A percentile compares a stretch with the other conserved stretches of the same genome.
phyloP scores from a whole-genome alignment of 1,140 invertebrate species.

The Diachasmimorpha longicaudata region DNA sequence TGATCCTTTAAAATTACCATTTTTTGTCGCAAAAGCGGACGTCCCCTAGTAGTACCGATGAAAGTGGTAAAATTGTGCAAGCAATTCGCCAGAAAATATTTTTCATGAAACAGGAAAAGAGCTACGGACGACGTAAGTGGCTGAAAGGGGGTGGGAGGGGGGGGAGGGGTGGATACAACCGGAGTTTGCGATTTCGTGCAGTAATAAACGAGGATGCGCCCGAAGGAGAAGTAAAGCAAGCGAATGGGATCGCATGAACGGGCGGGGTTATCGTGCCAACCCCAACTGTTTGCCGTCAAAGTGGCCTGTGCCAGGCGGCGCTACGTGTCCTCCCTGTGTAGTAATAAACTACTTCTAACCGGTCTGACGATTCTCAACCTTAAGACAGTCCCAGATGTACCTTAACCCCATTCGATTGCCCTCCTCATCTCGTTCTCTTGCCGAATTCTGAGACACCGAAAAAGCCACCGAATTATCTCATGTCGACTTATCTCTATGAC shows the following conservation, averaged over 20 bases:
- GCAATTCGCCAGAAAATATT: too few relatives aligned
- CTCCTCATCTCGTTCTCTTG: background rate
- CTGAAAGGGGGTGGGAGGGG: too few relatives aligned
- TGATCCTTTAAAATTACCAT: too few relatives aligned
- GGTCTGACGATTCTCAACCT: conserved; percentile 47
- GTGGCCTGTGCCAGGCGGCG: conserved; percentile 52
- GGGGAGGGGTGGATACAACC: background rate
- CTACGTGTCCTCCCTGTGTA: conserved; percentile 41
- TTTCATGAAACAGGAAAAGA: background rate
- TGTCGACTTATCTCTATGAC: too few relatives aligned
- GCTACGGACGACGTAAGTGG: background rate
- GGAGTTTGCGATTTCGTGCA: conserved; percentile 15
- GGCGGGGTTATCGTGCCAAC: conserved; percentile 45
- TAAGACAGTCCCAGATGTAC: background rate
- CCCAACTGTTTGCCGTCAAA: conserved; percentile 51
- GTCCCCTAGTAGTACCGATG: too few relatives aligned
- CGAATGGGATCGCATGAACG: conserved; percentile 13
- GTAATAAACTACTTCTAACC: conserved; percentile 46
- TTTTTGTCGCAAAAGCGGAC: too few relatives aligned
- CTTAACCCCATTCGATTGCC: background rate
- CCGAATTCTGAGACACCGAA: too few relatives aligned
- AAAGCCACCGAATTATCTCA: too few relatives aligned
- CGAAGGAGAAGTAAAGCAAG: conserved; percentile 7
- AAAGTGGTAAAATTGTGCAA: too few relatives aligned
- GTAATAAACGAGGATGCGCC: conserved; percentile 16